These are phyloP conservation scores for Caenorhabditis panamensis DNA, from an alignment of 2,888 invertebrate genomes.

Conservation along the genomic window DNA sequence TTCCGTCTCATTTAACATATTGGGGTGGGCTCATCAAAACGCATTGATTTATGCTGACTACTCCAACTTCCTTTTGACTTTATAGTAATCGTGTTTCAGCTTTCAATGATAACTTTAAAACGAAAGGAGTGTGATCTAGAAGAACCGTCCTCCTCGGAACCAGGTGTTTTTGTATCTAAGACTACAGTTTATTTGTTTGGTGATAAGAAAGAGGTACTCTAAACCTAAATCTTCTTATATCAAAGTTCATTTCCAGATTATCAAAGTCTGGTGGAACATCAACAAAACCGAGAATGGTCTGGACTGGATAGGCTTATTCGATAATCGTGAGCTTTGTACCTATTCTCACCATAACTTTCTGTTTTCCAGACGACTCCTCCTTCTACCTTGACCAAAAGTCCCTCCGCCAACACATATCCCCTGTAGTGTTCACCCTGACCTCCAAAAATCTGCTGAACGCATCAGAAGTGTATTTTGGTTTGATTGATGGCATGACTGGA, in stretches of 20 bases:
- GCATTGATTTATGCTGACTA: constrained; percentile 23
- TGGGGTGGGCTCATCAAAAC: constrained; percentile 35
- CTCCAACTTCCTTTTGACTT: neutral
- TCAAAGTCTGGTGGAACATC: constrained; percentile 64
- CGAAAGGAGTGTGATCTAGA: constrained; percentile 35
- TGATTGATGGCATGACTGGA: constrained; percentile 59
- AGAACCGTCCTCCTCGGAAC: constrained; percentile 17
- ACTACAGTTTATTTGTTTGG: constrained; percentile 36
- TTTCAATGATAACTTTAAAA: constrained; percentile 54
- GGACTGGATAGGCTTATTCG: constrained; percentile 72
- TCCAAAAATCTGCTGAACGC: constrained; percentile 44
- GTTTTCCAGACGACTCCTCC: constrained; percentile 56
- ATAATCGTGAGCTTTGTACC: constrained; percentile 50
- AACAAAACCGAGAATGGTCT: constrained; percentile 53
- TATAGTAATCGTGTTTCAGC: no score
- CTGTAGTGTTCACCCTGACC: constrained; percentile 44
- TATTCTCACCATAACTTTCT: neutral
- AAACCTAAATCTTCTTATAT: neutral
- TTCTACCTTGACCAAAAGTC: constrained; percentile 61
- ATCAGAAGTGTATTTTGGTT: constrained; percentile 49
- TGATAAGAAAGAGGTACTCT: constrained; percentile 37
- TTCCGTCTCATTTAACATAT: constrained; percentile 45
- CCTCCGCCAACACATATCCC: constrained; percentile 37
- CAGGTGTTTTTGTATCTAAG: constrained; percentile 48
- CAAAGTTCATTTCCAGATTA: constrained; percentile 34